Percentiles rank a stretch among this genome's conserved stretches.
phyloP scores from a whole-genome alignment of 2,888 invertebrate genomes.

The Leptogaster cylindrica region DNA sequence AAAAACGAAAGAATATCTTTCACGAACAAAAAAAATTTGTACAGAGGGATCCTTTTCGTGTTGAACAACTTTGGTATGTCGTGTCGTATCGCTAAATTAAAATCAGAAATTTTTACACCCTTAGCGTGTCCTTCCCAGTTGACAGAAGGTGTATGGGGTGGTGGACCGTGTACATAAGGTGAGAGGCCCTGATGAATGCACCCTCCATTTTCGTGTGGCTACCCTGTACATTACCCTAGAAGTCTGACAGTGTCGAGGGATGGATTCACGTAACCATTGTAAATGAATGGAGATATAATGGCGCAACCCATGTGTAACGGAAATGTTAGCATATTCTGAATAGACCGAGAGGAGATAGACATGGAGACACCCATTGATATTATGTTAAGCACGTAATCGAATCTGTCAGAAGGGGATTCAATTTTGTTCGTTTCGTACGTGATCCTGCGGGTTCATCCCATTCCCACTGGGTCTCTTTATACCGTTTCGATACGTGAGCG shows the following conservation, averaged over 20 bases:
- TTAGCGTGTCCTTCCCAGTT: not conserved
- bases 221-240: not conserved
- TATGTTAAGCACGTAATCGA: slow-evolving; percentile 49
- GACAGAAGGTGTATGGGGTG: not conserved
- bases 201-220: not conserved
- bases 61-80: slow-evolving; percentile 23
- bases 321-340: slow-evolving; percentile 47
- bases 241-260: slow-evolving; percentile 1
- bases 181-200: slow-evolving; percentile 28
- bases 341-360: slow-evolving; percentile 37
- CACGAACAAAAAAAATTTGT: not conserved
- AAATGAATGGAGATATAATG: slow-evolving; percentile 43
- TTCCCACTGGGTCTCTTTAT: slow-evolving; percentile 12
- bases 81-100: slow-evolving; percentile 43
- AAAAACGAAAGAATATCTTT: no score
- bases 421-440: slow-evolving; percentile 47
- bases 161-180: slow-evolving; percentile 15
- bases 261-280: slow-evolving; percentile 29
- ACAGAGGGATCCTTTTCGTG: slow-evolving; percentile 27
- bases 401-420: slow-evolving; percentile 47
- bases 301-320: slow-evolving; percentile 46
- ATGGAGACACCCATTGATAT: slow-evolving; percentile 46
- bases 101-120: slow-evolving; percentile 41
- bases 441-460: slow-evolving; percentile 42
- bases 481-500: slow-evolving; percentile 8